These are phyloP conservation scores for Orcinus orca DNA, from an alignment of 2,113 vertebrate genomes.

Conservation along the genomic window DNA sequence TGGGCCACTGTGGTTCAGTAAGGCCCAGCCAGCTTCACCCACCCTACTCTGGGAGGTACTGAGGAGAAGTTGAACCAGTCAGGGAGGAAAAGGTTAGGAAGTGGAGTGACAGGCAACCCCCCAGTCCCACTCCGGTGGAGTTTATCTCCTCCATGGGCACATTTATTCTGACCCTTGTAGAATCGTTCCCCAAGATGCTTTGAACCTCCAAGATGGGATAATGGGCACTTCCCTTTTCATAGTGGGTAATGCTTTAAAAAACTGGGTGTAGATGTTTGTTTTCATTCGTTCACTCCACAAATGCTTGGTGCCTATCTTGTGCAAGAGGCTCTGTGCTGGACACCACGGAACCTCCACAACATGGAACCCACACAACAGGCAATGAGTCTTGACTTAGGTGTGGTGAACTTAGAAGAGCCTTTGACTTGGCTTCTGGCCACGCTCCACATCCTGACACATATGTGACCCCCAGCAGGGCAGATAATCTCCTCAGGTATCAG, in stretches of 20 bases:
- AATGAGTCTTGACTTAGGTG: background rate
- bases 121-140: accelerated
- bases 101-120: too few species aligned
- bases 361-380: background rate
- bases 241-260: background rate
- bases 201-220: background rate
- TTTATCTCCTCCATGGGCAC: background rate
- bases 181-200: background rate
- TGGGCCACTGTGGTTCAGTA: background rate
- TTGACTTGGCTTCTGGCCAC: background rate
- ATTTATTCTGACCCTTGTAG: background rate
- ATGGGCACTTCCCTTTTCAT: background rate
- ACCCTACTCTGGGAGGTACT: background rate
- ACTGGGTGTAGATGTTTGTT: background rate
- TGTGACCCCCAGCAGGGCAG: background rate
- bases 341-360: background rate
- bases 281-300: background rate
- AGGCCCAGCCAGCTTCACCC: background rate
- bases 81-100: background rate
- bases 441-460: background rate
- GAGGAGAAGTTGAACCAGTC: background rate
- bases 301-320: background rate
- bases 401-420: background rate
- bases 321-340: background rate
- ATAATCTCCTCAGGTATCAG: background rate